A percentile compares a stretch with the other conserved stretches of the same genome.
Conservation (phyloP, 2,113 vertebrate species). For the Pseudonaja textilis region DNA sequence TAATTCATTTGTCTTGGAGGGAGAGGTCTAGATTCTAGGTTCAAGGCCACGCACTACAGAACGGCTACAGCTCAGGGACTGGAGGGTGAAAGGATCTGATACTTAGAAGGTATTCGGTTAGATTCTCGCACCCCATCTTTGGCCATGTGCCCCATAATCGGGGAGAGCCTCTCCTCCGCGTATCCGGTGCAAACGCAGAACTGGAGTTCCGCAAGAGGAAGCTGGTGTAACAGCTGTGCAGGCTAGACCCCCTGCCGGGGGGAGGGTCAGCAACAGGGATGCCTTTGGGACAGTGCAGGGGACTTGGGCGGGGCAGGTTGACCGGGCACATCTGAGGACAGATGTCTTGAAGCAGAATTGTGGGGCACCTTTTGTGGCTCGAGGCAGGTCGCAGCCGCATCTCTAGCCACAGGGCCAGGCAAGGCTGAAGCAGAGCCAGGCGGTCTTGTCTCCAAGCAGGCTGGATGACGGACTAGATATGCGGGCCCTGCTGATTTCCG, state of each 20-base stretch:
- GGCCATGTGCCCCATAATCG: slow-evolving; percentile 86
- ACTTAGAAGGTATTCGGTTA: slow-evolving; percentile 83
- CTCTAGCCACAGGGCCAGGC: background rate
- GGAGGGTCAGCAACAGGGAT: background rate
- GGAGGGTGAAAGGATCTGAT: background rate
- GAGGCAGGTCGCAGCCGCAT: background rate
- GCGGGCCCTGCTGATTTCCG: background rate
- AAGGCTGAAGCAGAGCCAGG: background rate
- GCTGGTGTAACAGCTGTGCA: background rate
- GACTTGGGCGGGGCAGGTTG: background rate
- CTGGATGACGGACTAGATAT: background rate
- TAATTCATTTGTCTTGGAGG: background rate
- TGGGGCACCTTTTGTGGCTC: background rate
- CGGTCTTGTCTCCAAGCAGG: background rate
- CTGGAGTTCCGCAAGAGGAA: slow-evolving; percentile 71
- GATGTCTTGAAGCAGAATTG: no score
- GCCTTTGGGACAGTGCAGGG: background rate
- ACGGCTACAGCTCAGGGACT: background rate
- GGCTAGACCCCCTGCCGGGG: background rate
- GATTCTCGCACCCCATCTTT: slow-evolving; percentile 81
- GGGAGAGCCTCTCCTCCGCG: slow-evolving; percentile 71
- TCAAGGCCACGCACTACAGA: background rate
- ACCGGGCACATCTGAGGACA: background rate
- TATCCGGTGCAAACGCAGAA: slow-evolving; percentile 87
- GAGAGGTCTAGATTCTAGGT: background rate